These are phyloP conservation scores for Apeltes quadracus DNA, from an alignment of 2,113 vertebrate species.

Conservation along the genomic window DNA sequence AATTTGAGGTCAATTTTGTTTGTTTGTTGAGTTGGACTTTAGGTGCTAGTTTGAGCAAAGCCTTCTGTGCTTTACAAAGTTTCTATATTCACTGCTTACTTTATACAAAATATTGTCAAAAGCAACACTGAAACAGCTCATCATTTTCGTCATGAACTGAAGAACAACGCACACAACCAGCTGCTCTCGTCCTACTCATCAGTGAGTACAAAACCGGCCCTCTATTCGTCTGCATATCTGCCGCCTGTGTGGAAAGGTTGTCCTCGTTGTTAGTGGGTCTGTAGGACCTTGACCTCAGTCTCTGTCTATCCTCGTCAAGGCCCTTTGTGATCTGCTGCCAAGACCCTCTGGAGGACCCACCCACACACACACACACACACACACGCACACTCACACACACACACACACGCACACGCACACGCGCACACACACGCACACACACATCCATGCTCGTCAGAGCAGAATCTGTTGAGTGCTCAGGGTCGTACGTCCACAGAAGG, in stretches of 20 bases:
- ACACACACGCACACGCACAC: too few species aligned
- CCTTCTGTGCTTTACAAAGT: neutral
- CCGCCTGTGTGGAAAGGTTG: conserved; percentile 29
- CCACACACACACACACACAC: conserved; percentile 22
- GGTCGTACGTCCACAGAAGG: conserved; percentile 42
- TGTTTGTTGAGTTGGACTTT: neutral
- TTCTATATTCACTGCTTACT: neutral
- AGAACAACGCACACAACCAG: conserved; percentile 6
- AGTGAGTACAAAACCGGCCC: conserved; percentile 16
- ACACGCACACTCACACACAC: conserved; percentile 3
- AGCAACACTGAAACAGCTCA: conserved; percentile 1
- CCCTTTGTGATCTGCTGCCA: conserved; percentile 59
- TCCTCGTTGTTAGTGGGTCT: conserved; percentile 54
- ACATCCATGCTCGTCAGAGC: conserved; percentile 18
- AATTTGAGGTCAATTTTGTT: neutral
- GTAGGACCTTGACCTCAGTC: conserved; percentile 48
- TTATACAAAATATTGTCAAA: neutral
- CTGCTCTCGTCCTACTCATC: conserved; percentile 22
- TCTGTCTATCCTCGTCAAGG: conserved; percentile 30
- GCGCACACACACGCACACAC: neutral
- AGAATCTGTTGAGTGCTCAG: conserved; percentile 33
- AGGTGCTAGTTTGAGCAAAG: neutral
- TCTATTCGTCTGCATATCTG: conserved; percentile 11
- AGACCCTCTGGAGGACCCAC: conserved; percentile 28
- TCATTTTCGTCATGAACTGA: conserved; percentile 12